A percentile compares a stretch with the other conserved stretches of the same genome.
Conservation (phyloP, 2,888 invertebrate species). For the Chelonus formosanus region DNA sequence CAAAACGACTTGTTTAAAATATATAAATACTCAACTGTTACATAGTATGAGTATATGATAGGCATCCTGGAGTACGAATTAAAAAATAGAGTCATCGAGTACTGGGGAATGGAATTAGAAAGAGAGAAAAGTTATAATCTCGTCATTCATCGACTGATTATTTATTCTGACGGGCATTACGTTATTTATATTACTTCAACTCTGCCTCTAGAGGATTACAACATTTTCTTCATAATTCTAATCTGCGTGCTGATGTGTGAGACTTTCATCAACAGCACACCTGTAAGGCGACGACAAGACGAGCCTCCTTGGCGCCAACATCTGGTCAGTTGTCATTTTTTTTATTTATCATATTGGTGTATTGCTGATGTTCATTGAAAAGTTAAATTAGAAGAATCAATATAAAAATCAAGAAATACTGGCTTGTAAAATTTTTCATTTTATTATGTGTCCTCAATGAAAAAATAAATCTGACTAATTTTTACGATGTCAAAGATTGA, state of each 20-base stretch:
- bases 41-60: conserved; percentile 9
- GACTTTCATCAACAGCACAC: conserved; percentile 25
- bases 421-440: too few species aligned
- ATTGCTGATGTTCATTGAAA: too few species aligned
- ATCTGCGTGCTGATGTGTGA: conserved; percentile 13
- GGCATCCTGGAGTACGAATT: conserved; percentile 14
- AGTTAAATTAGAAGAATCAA: too few species aligned
- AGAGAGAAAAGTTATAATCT: conserved; percentile 29
- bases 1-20: neutral
- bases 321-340: too few species aligned
- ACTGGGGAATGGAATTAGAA: conserved; percentile 4
- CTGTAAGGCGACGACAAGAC: conserved; percentile 12
- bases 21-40: conserved; percentile 14
- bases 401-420: too few species aligned
- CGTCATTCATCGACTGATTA: conserved; percentile 34
- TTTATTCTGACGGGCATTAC: conserved; percentile 19
- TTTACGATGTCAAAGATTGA: too few species aligned
- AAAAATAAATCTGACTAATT: too few species aligned
- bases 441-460: too few species aligned
- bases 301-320: neutral
- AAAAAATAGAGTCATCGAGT: conserved; percentile 18
- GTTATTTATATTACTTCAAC: conserved; percentile 21
- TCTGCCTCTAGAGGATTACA: conserved; percentile 22
- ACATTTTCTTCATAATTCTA: conserved; percentile 32
- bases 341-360: too few species aligned